phyloP scores from a whole-genome alignment of 2,113 vertebrate genomes.

The Bubalus kerabau region DNA sequence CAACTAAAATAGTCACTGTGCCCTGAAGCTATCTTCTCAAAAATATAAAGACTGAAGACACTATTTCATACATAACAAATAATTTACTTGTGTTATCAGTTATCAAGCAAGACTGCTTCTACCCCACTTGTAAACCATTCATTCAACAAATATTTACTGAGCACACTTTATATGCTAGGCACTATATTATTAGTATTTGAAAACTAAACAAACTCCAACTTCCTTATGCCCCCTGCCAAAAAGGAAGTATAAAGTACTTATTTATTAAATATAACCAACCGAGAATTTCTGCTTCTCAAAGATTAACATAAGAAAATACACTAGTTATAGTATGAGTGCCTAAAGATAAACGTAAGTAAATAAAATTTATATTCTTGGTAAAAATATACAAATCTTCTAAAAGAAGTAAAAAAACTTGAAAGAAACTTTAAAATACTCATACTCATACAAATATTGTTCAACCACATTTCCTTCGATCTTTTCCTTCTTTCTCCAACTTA shows the following conservation, averaged over 20 bases:
- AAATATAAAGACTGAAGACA: constrained; percentile 42
- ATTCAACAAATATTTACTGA: constrained; percentile 23
- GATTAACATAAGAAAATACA: constrained; percentile 11
- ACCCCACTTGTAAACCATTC: constrained; percentile 14
- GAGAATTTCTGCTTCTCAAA: constrained; percentile 36
- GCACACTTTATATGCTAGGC: neutral
- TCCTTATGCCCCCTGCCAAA: neutral
- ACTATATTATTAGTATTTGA: neutral
- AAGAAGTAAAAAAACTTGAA: neutral
- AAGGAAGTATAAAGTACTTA: neutral
- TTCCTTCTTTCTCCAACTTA: constrained; percentile 12
- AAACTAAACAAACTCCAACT: constrained; percentile 24
- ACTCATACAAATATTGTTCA: neutral
- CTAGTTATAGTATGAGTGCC: neutral
- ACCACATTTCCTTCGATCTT: constrained; percentile 2
- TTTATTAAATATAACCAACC: neutral
- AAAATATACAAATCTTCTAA: constrained; percentile 12
- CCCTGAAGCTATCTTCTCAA: constrained; percentile 19
- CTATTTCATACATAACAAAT: constrained; percentile 22
- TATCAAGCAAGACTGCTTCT: neutral
- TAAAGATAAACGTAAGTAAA: constrained; percentile 27
- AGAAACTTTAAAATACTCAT: neutral
- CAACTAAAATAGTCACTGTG: constrained; percentile 44
- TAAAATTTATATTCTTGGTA: constrained; percentile 35
- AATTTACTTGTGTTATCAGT: constrained; percentile 15